Base-by-base conservation (phyloP, 1,140 invertebrate species). In the Procambarus clarkii region DNA sequence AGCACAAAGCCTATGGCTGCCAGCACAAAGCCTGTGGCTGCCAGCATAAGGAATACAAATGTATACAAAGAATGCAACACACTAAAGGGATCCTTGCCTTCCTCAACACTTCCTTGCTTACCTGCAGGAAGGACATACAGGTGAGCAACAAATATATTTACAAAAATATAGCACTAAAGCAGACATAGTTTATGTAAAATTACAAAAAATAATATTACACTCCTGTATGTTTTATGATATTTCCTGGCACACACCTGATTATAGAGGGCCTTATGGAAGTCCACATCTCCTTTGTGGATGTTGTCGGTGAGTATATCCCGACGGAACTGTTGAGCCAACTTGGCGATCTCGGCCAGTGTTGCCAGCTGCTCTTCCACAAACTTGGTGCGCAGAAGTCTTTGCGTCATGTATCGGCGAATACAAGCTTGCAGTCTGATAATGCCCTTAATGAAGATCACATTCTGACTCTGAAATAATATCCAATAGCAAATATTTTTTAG, bases 201-300 rank as follows among this genome's bases (percentile, higher is more conserved):
- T 34, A 34, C 34, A 34, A 34, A 34, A 34, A 34, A 34, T 34
- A 34, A 34, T 34, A 34, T 34, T 34, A 34, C 34, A 34, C 34
- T 34, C 34, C 34, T 34, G 34, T 34, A 34, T 34, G 34, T 34
- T 0, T 34, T 34, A 34, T 34, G 34, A 34, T 34, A 34, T 34
- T 34, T 34, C 34, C 34, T 34, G 34, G 34, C 34, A 34, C 34
- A 45, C 45, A 93, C 92, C 91, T 93, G 91, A 78, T 92, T 92
- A 44, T 91, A 93, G 13, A 93, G 76, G 50, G 92, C 91, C 69
- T 92, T 90, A 69, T 93, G 92, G 54, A 93, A 92, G 74, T 92
- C 88, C 4, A 93, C 88, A 71, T 93, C 92, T 21, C 92, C 92
- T 48, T 91, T 91, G 54, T 91, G 88, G 44, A 93, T 91, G 54